Evolutionary conservation across 2,888 invertebrate genomes (phyloP), one percentile per base, ranked within the genome.

Genomic region (Eupithecia inturbata): DNA sequence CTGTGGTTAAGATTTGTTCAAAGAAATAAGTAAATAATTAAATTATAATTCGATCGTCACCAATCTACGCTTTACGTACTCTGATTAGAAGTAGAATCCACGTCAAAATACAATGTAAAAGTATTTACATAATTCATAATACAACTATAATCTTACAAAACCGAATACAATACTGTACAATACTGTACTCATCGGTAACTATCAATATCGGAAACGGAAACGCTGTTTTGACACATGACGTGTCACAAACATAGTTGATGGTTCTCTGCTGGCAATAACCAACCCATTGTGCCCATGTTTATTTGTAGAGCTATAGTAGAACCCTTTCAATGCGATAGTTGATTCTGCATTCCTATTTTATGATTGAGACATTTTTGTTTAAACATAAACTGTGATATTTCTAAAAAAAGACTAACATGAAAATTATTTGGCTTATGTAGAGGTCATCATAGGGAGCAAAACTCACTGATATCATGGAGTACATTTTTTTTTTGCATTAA

Each of bases 191-290:
- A 66, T 39, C 60, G n/a, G 60, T 60, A 45, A 57, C 70, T 57
- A 69, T 68, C 12, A 64, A 66, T 66, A 66, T 39, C 26, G 22
- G 64, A 39, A 39, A 39, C 64, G 16, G 66, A 66, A 36, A 66
- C 22, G 22, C 66, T 75, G 75, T 71, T 76, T 74, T 77, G 78
- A 76, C 79, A 78, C 75, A 72, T 77, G 76, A 74, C 68, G 67
- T 77, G 79, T 73, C 79, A 74, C 33, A 22, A 39, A 66, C 66
- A 66, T 39, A 26, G 22, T 39, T 26, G 22, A 39, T 66, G 26
- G 36, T 16, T 14, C 39, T 66, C 39, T 16, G 16, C 39, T 64
- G 26, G 22, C 28, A 31, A 31, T 31, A 62, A 31, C 62, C 31
- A 62, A 19, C 31, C 31, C 31, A 60, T 60, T 41, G 26, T 66